Base-by-base conservation (phyloP, 2,113 vertebrate genomes). In the Holacanthus passer region DNA sequence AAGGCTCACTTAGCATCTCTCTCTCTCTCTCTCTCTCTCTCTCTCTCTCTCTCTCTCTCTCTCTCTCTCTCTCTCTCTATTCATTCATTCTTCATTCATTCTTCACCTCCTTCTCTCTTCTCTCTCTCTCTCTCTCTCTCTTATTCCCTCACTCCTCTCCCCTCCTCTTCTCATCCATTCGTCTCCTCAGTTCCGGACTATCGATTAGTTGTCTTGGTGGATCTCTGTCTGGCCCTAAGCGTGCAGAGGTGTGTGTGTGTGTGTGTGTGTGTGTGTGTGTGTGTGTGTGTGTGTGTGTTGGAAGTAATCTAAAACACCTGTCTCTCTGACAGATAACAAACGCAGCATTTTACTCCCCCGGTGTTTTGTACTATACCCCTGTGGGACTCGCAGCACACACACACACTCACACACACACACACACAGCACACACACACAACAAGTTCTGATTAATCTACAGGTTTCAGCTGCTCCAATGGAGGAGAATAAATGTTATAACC, bases 271-370 rank as follows among this genome's bases (percentile, higher is more conserved):
- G 50, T 60, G 66, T 81, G 43, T 63, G 78, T 73, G 64, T 75
- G 63, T 83, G 81, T 77, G 73, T 71, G 81, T 73, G 68, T 74
- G 87, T 85, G 87, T 90, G 77, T 85, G 77, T 82, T 87, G 87
- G 87, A 85, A 89, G 91, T 91, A 93, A 90, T 93, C 90, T 92
- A 77, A 91, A 93, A 91, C 93, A 93, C 89, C 93, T 92, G 93
- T 93, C 90, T 93, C 85, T 53, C 76, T 94, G 95, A 95, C 94
- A 92, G 92, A 94, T 95, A 93, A 94, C 93, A 95, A 94, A 92
- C 79, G 24, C 88, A 91, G 92, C 92, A 82, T 93, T 95, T 94
- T 93, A 87, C 90, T 90, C 88, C 91, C 81, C 88, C 52, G 27
- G 85, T 92, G 94, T 93, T 92, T 86, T 88, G 86, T 88, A 88